These are phyloP conservation scores for Melinaea marsaeus DNA, from an alignment of 2,888 invertebrate genomes.

Conservation along the genomic window DNA sequence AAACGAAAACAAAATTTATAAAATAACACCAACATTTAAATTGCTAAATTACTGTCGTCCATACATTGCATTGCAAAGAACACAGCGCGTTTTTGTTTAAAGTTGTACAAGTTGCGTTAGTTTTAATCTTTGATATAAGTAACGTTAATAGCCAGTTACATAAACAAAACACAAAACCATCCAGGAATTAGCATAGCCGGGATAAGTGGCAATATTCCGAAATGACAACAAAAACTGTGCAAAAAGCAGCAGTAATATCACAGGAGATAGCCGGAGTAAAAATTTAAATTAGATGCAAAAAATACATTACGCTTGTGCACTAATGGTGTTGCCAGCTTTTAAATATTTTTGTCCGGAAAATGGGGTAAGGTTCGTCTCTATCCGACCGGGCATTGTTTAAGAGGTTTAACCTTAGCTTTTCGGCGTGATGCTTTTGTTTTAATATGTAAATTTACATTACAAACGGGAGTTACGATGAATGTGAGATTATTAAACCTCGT, in stretches of 20 bases:
- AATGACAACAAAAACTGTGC: slow-evolving; percentile 26
- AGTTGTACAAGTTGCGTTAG: neutral
- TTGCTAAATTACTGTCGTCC: neutral
- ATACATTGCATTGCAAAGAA: neutral
- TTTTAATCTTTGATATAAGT: slow-evolving; percentile 1
- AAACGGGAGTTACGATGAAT: slow-evolving; percentile 36
- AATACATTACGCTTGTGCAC: slow-evolving; percentile 56
- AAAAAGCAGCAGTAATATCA: slow-evolving; percentile 27
- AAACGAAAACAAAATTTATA: too few relatives aligned
- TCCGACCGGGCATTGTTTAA: slow-evolving; percentile 49
- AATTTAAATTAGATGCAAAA: slow-evolving; percentile 62
- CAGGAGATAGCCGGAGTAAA: slow-evolving; percentile 44
- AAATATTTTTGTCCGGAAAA: slow-evolving; percentile 53
- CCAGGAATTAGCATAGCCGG: slow-evolving; percentile 24
- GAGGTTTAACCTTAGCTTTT: slow-evolving; percentile 41
- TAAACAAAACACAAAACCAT: slow-evolving; percentile 11
- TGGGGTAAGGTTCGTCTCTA: slow-evolving; percentile 57
- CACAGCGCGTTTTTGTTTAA: neutral
- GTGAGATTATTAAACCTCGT: slow-evolving; percentile 27
- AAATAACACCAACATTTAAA: neutral
- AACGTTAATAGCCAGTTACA: slow-evolving; percentile 5
- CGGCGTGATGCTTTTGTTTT: slow-evolving; percentile 41
- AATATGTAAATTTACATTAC: slow-evolving; percentile 38
- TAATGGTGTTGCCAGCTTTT: slow-evolving; percentile 50
- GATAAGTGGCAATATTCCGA: slow-evolving; percentile 26